Evolutionary conservation across 2,113 vertebrate genomes (phyloP).

Genomic region (Pteropus alecto): DNA sequence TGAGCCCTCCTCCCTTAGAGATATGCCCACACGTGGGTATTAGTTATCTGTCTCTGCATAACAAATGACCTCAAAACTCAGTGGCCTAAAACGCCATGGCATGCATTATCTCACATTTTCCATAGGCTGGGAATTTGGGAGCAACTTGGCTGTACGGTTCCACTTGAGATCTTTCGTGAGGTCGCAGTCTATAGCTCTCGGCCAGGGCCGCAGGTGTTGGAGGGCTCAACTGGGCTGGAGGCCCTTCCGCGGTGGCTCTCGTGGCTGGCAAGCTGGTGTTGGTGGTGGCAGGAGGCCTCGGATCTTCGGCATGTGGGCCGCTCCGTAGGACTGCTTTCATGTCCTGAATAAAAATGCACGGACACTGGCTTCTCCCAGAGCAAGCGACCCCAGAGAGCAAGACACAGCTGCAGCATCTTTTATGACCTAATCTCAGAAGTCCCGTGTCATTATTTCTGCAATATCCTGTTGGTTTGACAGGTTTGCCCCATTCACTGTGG

Average conservation of each 20-base stretch:
- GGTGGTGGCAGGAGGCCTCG: neutral
- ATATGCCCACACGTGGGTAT: accelerated
- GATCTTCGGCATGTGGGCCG: neutral
- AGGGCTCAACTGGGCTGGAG: neutral
- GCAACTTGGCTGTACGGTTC: neutral
- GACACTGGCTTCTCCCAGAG: neutral
- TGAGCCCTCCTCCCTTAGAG: neutral
- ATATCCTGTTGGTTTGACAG: neutral
- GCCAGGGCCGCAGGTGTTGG: accelerated
- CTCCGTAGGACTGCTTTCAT: neutral
- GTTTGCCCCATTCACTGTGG: neutral
- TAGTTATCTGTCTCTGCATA: neutral
- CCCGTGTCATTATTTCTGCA: neutral
- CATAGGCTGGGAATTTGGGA: neutral
- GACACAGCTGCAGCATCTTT: neutral
- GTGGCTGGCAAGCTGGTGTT: no score
- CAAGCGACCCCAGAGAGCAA: neutral
- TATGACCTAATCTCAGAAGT: neutral
- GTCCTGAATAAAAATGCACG: no score
- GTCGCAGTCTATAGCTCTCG: neutral
- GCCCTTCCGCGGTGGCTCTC: neutral
- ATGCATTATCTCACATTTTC: neutral
- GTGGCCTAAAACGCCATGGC: neutral
- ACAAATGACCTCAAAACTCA: neutral
- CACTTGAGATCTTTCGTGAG: neutral